Base-by-base conservation (phyloP, 2,797 vertebrate species). In the Smutsia temminckii region DNA sequence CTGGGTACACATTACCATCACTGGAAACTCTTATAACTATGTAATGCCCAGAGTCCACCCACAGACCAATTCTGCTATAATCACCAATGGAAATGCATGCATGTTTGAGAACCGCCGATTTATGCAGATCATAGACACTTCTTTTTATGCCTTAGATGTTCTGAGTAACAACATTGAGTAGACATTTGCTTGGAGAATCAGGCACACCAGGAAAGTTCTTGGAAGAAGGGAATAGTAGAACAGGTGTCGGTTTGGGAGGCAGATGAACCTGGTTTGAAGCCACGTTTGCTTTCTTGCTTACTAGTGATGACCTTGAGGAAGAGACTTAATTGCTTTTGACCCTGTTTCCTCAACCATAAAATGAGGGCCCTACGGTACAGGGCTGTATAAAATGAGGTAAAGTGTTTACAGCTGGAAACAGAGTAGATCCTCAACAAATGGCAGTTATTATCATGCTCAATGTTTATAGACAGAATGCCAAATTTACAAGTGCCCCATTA, bases 401-500 rank as follows among this genome's bases (percentile, higher is more conserved):
- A 16, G 16, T n/a, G 42, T 46, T 21, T 80, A 77, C 27, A 93
- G 61, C 51, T 91, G 72, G 55, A 94, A 92, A 81, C 53, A 81
- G 71, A 86, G 7, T 55, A 68, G 90, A 69, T 83, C 40, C n/a
- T 95, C 51, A 78, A 37, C 59, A 77, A 74, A 49, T 18, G 51
- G n/a, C 69, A 72, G 46, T 80, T 91, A 72, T 53, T 79, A 46
- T 57, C 69, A 68, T 14, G 23, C 8, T 69, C 6, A 14, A 27
- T 92, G n/a, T 95, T 94, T 91, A 72, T 95, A 89, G 90, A 85
- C 42, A 77, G 37, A 85, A 91, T 37, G 46, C 69, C 51, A 91
- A 32, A 86, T 93, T 95, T 55, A 57, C 2, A 87, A 75, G 32
- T 3, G 4, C 51, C 7, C 8, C 89, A 37, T 63, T 79, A 86